Evolutionary conservation across 2,888 invertebrate genomes (phyloP), one percentile per base, ranked within the genome.

Genomic region (Oscheius myriophilus): DNA sequence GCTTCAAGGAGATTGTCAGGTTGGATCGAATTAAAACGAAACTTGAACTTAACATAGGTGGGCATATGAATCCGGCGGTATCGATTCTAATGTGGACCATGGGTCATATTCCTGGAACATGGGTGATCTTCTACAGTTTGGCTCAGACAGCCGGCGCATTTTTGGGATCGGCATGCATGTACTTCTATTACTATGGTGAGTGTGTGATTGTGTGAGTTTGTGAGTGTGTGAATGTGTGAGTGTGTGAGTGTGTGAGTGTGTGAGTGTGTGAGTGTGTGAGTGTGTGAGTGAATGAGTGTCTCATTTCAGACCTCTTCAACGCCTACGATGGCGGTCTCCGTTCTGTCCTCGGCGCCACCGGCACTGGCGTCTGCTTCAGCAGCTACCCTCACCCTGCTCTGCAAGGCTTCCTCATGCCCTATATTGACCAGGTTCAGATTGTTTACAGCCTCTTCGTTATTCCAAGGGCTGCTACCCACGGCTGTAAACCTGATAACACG

Each of bases 61-160:
- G 79, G 39, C 81, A 81, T 67, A 71, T 81, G 61, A 81, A 81
- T 67, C 81, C 81, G 51, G 81, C 81, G 25, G 75, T 81, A 16
- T 78, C 79, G 1, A 71, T 81, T 14, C 70, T 80, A 49, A 64
- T 80, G 55, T 77, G 75, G 72, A 72, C 79, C 3, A 70, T 80
- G 69, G 80, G 79, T 1, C 74, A 76, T 53, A 66, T 81, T 54
- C 71, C 78, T 41, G 69, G 78, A 62, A 65, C 73, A 7, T 75
- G 75, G 73, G 67, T 77, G 12, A 57, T 73, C 0, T 57, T 74
- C 6, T 79, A 79, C 49, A 66, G 71, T 2, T 62, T 78, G 16
- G 75, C 76, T 21, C 79, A 79, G 59, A 72, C 76, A 0, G 58
- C 73, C 18, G 83, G 80, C 23, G 81, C 81, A 4, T 82, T 83